Percentiles rank a stretch among this genome's conserved stretches.
These are phyloP conservation scores for Alethe diademata DNA, from an alignment of 2,113 vertebrate species.

Conservation along the genomic window DNA sequence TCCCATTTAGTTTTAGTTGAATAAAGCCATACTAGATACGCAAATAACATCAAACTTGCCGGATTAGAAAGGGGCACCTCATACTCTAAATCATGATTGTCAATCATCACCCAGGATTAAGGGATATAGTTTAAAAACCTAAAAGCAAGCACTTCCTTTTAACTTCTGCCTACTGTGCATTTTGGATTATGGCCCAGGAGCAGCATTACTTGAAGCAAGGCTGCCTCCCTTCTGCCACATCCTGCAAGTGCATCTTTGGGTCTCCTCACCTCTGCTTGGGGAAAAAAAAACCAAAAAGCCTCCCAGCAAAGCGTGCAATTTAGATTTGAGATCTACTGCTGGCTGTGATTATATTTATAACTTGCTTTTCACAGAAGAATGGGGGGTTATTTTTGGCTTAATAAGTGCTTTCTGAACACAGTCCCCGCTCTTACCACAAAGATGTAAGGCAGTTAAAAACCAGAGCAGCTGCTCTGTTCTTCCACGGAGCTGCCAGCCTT, in stretches of 20 bases:
- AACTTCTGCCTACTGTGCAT: constrained; percentile 85
- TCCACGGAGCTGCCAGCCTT: background rate
- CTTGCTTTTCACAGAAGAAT: constrained; percentile 57
- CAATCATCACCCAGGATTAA: constrained; percentile 99
- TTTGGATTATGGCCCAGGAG: constrained; percentile 81
- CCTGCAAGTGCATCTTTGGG: constrained; percentile 70
- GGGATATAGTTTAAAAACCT: constrained; percentile 99
- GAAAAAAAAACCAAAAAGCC: background rate
- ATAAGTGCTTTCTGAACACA: constrained; percentile 55
- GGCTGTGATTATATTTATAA: constrained; percentile 55
- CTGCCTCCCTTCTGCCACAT: constrained; percentile 87
- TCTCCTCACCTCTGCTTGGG: constrained; percentile 32
- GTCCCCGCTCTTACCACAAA: constrained; percentile 27
- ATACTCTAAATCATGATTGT: constrained; percentile 99
- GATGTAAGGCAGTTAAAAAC: constrained; percentile 67
- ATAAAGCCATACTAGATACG: constrained; percentile 95
- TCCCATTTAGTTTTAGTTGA: constrained; percentile 79
- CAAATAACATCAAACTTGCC: constrained; percentile 99
- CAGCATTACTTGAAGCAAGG: constrained; percentile 90
- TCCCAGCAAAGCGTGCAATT: constrained; percentile 61
- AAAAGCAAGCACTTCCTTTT: constrained; percentile 98
- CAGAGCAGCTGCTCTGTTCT: background rate
- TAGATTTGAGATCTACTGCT: constrained; percentile 61
- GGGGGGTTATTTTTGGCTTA: constrained; percentile 70
- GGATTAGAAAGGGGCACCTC: constrained; percentile 99